Evolutionary conservation across 1,140 invertebrate species (phyloP).

Genomic region (Danaus melanippus): DNA sequence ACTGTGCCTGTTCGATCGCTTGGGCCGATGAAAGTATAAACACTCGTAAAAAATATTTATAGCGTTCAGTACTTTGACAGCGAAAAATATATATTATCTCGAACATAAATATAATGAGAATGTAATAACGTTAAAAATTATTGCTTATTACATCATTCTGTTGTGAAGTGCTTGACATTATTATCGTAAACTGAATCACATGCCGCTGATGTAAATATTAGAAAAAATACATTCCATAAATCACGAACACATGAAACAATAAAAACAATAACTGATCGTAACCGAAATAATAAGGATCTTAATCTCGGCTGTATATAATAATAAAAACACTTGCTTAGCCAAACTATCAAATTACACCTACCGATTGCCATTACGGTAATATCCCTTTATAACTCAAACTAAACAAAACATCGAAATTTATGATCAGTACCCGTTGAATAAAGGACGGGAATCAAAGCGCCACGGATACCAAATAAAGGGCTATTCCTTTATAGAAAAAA

Average conservation of each 20-base stretch:
- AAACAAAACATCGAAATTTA: constrained; percentile 66
- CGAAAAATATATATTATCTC: constrained; percentile 1
- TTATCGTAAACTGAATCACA: too few relatives aligned
- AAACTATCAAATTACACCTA: constrained; percentile 64
- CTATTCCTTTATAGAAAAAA: constrained; percentile 50
- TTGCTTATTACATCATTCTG: too few relatives aligned
- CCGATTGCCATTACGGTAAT: constrained; percentile 67
- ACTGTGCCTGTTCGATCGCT: constrained; percentile 48
- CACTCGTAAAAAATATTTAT: constrained; percentile 33
- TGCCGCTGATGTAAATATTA: too few relatives aligned
- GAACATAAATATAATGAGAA: too few relatives aligned
- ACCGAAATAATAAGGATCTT: constrained; percentile 28
- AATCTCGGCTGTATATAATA: constrained; percentile 37
- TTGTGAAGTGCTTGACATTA: too few relatives aligned
- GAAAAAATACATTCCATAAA: too few relatives aligned
- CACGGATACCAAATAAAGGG: constrained; percentile 52
- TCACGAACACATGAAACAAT: background rate
- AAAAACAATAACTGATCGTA: constrained; percentile 11
- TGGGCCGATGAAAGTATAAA: constrained; percentile 53
- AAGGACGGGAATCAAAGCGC: constrained; percentile 65
- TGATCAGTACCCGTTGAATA: constrained; percentile 63
- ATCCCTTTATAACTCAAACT: constrained; percentile 66
- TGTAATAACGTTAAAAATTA: too few relatives aligned
- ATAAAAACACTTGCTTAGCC: constrained; percentile 46
- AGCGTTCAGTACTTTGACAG: constrained; percentile 22